Evolutionary conservation across 2,797 vertebrate genomes (phyloP).

Genomic region (Allobates femoralis): DNA sequence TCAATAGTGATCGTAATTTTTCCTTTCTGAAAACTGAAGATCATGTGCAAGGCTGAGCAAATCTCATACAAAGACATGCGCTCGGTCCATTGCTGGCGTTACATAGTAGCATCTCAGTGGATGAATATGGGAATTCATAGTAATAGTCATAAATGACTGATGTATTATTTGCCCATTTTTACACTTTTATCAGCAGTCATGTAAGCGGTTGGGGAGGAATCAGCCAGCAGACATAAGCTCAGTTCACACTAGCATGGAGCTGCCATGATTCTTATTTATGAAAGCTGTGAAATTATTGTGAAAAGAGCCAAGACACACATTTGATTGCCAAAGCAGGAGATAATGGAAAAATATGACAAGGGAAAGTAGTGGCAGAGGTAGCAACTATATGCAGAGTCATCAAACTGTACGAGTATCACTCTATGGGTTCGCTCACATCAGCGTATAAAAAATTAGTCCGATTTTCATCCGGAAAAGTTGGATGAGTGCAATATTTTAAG

Average conservation of each 20-base stretch:
- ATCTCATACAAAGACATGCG: neutral
- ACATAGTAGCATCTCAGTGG: neutral
- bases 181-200: neutral
- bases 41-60: conserved; percentile 25
- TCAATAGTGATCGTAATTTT: neutral
- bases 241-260: neutral
- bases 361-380: neutral
- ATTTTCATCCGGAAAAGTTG: too few relatives aligned
- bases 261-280: neutral
- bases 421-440: too few relatives aligned
- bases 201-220: neutral
- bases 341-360: neutral
- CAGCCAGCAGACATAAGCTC: neutral
- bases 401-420: neutral
- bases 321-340: neutral
- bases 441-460: too few relatives aligned
- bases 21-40: neutral
- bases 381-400: conserved; percentile 41
- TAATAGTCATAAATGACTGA: neutral
- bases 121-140: neutral
- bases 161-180: conserved; percentile 20
- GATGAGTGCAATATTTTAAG: too few relatives aligned
- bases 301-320: neutral
- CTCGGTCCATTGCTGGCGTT: neutral
- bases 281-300: neutral